Percentiles rank a stretch among this genome's conserved stretches.
These are phyloP conservation scores for Urocyon cinereoargenteus DNA, from an alignment of 2,797 vertebrate species.

Conservation along the genomic window DNA sequence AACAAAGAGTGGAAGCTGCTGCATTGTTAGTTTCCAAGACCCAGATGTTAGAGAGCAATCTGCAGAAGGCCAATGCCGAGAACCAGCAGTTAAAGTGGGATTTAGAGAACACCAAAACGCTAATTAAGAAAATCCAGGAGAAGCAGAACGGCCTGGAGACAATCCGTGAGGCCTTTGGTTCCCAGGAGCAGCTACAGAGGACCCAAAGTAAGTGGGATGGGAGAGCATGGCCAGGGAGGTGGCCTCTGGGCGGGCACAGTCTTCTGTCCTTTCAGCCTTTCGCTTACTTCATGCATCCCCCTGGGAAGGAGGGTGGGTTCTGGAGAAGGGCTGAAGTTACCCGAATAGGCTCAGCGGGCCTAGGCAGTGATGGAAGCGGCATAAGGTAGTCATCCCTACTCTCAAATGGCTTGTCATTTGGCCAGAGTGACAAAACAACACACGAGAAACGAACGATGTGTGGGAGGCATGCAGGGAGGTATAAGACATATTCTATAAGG, in stretches of 20 bases:
- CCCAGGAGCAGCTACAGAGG: slow-evolving; percentile 15
- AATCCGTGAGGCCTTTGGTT: not conserved
- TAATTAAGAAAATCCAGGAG: not conserved
- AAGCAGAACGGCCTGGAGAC: not conserved
- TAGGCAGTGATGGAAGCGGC: not conserved
- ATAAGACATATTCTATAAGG: not conserved
- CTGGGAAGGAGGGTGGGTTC: not conserved
- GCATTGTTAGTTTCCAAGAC: not conserved
- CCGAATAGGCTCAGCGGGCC: not conserved
- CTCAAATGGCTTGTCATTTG: not conserved
- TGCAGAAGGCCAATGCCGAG: not conserved
- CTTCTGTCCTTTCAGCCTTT: not conserved
- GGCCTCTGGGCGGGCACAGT: no score
- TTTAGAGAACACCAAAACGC: not conserved
- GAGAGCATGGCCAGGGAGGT: not conserved
- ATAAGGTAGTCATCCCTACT: not conserved
- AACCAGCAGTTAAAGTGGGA: not conserved
- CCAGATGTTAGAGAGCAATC: not conserved
- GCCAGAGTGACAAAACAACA: not conserved
- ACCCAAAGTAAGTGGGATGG: slow-evolving; percentile 56
- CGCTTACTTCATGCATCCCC: not conserved
- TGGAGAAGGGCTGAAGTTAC: not conserved
- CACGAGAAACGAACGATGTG: not conserved
- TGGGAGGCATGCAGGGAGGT: not conserved
- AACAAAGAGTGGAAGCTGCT: not conserved